Evolutionary conservation across 2,888 invertebrate species (phyloP).

Genomic region (Acrobasis consociella): DNA sequence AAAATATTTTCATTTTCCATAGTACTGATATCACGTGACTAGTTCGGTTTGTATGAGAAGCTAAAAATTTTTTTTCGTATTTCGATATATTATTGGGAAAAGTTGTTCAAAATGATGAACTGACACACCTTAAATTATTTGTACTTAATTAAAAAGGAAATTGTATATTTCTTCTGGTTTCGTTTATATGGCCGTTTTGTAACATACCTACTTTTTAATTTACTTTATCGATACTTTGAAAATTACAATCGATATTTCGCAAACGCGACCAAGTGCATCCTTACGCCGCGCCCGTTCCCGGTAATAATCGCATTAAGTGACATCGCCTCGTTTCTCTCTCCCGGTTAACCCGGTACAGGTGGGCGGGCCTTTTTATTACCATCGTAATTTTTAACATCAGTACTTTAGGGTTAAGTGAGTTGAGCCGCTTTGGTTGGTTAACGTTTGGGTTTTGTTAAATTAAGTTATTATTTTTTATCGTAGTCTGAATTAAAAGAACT

Average conservation of each 20-base stretch:
- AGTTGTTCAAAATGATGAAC: too few relatives aligned
- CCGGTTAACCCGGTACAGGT: background rate
- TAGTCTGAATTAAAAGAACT: constrained; percentile 19
- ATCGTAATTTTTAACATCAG: constrained; percentile 43
- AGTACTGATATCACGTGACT: too few relatives aligned
- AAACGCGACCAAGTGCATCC: background rate
- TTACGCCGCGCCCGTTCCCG: constrained; percentile 31
- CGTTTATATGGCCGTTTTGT: too few relatives aligned
- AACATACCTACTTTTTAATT: too few relatives aligned
- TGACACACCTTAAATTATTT: too few relatives aligned
- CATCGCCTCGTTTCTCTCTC: constrained; percentile 28
- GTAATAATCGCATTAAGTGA: constrained; percentile 53
- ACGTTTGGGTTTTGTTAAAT: constrained; percentile 14
- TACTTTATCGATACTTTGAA: background rate
- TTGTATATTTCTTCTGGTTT: too few relatives aligned
- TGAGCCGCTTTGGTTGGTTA: constrained; percentile 3
- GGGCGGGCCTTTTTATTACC: constrained; percentile 36
- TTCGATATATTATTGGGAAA: too few relatives aligned
- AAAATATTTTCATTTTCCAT: too few relatives aligned
- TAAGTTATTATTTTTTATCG: constrained; percentile 26
- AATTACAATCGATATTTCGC: background rate
- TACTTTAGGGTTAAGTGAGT: constrained; percentile 29
- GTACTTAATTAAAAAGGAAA: too few relatives aligned
- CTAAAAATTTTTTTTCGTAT: too few relatives aligned
- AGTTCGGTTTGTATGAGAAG: too few relatives aligned